phyloP scores from a whole-genome alignment of 2,888 invertebrate species.

The Fabriciana adippe region DNA sequence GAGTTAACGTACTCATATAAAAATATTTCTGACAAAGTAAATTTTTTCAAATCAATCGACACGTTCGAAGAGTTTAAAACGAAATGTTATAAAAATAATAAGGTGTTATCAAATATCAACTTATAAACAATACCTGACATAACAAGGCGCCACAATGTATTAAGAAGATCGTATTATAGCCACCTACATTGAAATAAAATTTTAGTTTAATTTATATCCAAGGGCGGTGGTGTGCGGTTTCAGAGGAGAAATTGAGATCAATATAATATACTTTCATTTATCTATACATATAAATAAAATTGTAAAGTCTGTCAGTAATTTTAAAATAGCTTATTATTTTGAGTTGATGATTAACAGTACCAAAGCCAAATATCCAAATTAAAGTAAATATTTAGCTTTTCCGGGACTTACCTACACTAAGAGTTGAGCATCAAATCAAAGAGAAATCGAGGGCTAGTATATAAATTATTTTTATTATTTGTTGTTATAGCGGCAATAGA shows the following conservation, averaged over 20 bases:
- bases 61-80: neutral
- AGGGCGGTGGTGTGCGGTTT: slow-evolving; percentile 42
- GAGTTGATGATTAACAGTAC: too few species aligned
- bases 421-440: too few species aligned
- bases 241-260: slow-evolving; percentile 28
- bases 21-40: too few species aligned
- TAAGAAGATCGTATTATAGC: slow-evolving; percentile 23
- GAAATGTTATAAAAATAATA: neutral
- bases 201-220: slow-evolving; percentile 44
- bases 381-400: too few species aligned
- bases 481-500: too few species aligned
- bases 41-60: neutral
- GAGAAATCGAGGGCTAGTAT: too few species aligned
- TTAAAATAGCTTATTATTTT: too few species aligned
- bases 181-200: slow-evolving; percentile 32
- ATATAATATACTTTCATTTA: neutral
- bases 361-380: too few species aligned
- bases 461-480: too few species aligned
- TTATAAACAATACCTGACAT: slow-evolving; percentile 25
- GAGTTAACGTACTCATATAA: too few species aligned
- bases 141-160: slow-evolving; percentile 18
- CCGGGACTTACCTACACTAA: too few species aligned
- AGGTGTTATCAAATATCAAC: slow-evolving; percentile 13
- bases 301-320: neutral
- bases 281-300: neutral